Base-by-base conservation (phyloP, 2,888 invertebrate species). In the Lordiphosa andalusiaca region DNA sequence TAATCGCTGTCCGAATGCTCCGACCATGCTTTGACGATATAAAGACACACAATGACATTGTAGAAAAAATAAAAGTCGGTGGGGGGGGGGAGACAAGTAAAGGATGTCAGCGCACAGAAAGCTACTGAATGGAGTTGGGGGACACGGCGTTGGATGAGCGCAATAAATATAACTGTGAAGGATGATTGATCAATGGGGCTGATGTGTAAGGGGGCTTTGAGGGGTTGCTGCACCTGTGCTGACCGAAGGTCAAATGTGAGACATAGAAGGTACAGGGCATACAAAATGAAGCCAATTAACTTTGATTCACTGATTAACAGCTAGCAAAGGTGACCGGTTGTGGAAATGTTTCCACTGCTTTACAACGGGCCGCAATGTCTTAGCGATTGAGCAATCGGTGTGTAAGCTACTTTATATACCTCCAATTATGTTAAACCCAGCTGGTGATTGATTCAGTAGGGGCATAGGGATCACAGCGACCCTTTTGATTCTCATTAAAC, bases 1-100 rank as follows among this genome's bases (percentile, higher is more conserved):
- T 85, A 85, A 84, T 82, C 75, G 86, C 67, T 71, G 83, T 72
- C 81, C 76, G 51, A 85, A 64, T 59, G 64, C 60, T 55, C 53
- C 51, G 53, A 48, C 51, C 61, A 64, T 71, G 74, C 62, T 77
- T 65, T 62, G 63, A 65, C 60, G 66, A 37, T 64, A 58, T 73
- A 73, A 84, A 68, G 74, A 77, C 65, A 70, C 53, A 58, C 65
- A 39, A 73, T 71, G 69, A 69, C 64, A 62, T 49, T 71, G 64
- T 71, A 64, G 68, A 73, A 46, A 30, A 16, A 25, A n/a, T 16
- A 2, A 48, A 25, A 39, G 37, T 30, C 30, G 9, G 30, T 30
- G 7, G 47, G 30, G 30, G 9, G 7, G 47, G 30, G 30, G 9
- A 9, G 47, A 39, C n/a, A 44, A 44, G 48, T 7, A 50, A 46